Percentiles rank a stretch among this genome's conserved stretches.
Evolutionary conservation across 2,888 invertebrate species (phyloP).

Genomic region (Noctua fimbriata): DNA sequence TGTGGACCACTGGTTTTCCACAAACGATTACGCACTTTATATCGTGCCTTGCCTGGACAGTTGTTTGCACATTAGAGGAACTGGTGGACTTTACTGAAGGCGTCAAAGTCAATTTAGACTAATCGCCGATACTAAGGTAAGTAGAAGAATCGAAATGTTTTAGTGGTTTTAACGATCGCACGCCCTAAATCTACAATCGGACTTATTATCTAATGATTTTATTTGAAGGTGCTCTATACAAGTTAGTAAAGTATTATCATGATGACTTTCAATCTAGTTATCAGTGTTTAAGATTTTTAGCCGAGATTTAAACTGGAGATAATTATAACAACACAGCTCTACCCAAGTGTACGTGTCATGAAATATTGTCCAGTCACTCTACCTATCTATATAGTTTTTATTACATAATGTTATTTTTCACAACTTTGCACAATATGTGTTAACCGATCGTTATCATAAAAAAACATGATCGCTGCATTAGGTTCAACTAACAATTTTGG

Average conservation of each 20-base stretch:
- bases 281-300: background rate
- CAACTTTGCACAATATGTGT: background rate
- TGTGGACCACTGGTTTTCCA: background rate
- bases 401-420: background rate
- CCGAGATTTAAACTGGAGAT: background rate
- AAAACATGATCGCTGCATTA: background rate
- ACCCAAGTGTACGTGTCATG: background rate
- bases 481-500: background rate
- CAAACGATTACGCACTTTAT: background rate
- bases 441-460: conserved; percentile 4
- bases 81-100: background rate
- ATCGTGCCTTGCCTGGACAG: background rate
- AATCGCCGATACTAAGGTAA: background rate
- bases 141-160: background rate
- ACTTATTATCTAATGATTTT: background rate
- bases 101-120: background rate
- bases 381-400: background rate
- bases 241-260: background rate
- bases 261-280: background rate
- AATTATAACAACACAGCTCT: background rate
- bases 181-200: background rate
- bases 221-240: background rate
- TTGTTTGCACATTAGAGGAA: background rate
- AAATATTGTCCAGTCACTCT: conserved; percentile 4
- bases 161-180: no score